phyloP scores from a whole-genome alignment of 2,797 vertebrate genomes.

The Fistularia tabacaria region DNA sequence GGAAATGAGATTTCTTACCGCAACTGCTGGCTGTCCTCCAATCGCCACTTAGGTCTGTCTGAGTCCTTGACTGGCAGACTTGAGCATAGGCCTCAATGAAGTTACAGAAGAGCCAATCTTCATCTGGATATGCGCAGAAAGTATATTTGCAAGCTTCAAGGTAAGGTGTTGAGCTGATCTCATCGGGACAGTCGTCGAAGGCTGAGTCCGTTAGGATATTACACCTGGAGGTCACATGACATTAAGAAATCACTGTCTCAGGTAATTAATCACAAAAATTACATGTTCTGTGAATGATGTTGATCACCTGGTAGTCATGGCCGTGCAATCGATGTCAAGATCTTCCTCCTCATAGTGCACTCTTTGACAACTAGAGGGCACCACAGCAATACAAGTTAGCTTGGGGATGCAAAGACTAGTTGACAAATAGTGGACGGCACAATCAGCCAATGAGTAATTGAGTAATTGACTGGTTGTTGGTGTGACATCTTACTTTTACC shows the following conservation, averaged over 20 bases:
- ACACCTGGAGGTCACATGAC: constrained; percentile 19
- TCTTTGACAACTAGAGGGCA: too few relatives aligned
- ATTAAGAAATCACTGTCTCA: too few relatives aligned
- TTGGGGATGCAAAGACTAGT: too few relatives aligned
- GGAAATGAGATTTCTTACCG: constrained; percentile 12
- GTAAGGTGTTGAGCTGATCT: constrained; percentile 23
- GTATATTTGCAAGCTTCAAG: constrained; percentile 16
- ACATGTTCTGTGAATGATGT: not conserved
- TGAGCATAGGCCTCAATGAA: constrained; percentile 30
- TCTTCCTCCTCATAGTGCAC: too few relatives aligned
- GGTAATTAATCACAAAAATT: too few relatives aligned
- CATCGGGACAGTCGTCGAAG: constrained; percentile 24
- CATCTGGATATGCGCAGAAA: constrained; percentile 27
- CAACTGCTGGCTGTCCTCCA: constrained; percentile 24
- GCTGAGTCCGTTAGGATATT: constrained; percentile 9
- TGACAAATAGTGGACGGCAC: too few relatives aligned
- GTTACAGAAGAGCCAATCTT: constrained; percentile 26
- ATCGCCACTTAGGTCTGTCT: constrained; percentile 2
- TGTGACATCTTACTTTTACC: too few relatives aligned
- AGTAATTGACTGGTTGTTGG: too few relatives aligned
- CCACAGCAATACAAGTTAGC: too few relatives aligned
- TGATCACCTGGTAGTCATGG: not conserved
- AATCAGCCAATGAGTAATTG: too few relatives aligned
- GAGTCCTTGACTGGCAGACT: constrained; percentile 12
- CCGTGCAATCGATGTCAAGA: too few relatives aligned